Evolutionary conservation across 2,797 vertebrate species (phyloP).

Genomic region (Sebastes oblongus): DNA sequence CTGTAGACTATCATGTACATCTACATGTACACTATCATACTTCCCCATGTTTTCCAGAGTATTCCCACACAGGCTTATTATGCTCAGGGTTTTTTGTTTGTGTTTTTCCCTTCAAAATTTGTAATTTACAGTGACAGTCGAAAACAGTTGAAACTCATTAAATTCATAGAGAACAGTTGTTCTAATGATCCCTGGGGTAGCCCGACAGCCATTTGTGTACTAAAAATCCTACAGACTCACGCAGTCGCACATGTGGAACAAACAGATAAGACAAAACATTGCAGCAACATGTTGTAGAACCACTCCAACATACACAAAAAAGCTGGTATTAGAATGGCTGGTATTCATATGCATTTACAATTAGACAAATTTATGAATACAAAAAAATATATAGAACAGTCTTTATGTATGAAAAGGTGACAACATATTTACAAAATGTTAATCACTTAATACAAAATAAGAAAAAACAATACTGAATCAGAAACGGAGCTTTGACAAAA

Average conservation of each 20-base stretch:
- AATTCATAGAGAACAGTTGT: no score
- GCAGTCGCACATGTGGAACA: no score
- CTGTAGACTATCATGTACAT: background rate
- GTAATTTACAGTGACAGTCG: background rate
- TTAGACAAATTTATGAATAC: slow-evolving; percentile 42
- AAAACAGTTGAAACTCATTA: no score
- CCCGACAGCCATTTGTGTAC: no score
- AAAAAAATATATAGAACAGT: slow-evolving; percentile 42
- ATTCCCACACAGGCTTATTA: background rate
- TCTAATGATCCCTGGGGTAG: no score
- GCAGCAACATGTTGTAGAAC: no score
- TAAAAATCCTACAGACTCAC: no score
- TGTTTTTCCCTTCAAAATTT: background rate
- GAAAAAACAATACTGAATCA: slow-evolving; percentile 43
- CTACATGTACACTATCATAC: no score
- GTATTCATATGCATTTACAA: slow-evolving; percentile 67
- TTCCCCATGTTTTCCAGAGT: slow-evolving; percentile 33
- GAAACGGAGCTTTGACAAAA: slow-evolving; percentile 63
- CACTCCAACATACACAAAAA: no score
- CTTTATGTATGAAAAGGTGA: slow-evolving; percentile 72
- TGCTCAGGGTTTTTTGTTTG: background rate
- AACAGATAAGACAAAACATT: no score
- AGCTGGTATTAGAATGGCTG: slow-evolving; percentile 61
- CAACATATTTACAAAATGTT: slow-evolving; percentile 78
- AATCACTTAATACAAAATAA: slow-evolving; percentile 68